Evolutionary conservation across 2,797 vertebrate genomes (phyloP), one percentile per base, ranked within the genome.

Genomic region (Coregonus suidteri): DNA sequence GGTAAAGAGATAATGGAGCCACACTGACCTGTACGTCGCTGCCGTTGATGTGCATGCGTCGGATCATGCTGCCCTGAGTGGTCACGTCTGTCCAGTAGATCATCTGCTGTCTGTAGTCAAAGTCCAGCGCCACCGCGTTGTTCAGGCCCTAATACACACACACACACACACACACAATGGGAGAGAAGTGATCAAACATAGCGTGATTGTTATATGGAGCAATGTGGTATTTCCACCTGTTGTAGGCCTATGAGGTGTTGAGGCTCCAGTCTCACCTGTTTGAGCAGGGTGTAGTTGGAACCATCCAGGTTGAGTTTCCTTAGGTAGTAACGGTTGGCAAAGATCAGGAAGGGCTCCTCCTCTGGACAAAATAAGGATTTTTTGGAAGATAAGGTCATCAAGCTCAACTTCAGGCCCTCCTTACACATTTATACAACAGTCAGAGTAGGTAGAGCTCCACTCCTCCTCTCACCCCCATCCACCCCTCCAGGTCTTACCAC

Each of bases 61-160:
- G 83, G 86, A 99, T 99, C 98, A 99, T 99, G 94, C 98, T 99
- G 85, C 98, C 98, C 91, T 99, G 98, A 0, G 97, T 99, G 66
- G 98, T 99, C 83, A 99, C 98, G 0, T 99, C 98, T 0, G 98
- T 99, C 98, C 98, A 99, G 90, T 99, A 99, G 83, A 99, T 98
- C 97, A 97, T 98, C 89, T 98, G 95, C 79, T 98, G 97, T 31
- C 95, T 92, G 65, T 98, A 98, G 91, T 99, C 96, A 0, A 99
- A 99, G 88, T 99, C 98, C 90, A 99, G 91, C 2, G 98, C 98
- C 6, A 99, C 98, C 0, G 98, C 98, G 0, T 99, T 99, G 91
- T 99, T 99, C 79, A 99, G 93, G 65, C 97, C 98, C 98, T 99
- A 90, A 15, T 71, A 76, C 75, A 84, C 51, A 80, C 54, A 81